phyloP scores from a whole-genome alignment of 2,888 invertebrate genomes.

The Rhagonycha fulva region DNA sequence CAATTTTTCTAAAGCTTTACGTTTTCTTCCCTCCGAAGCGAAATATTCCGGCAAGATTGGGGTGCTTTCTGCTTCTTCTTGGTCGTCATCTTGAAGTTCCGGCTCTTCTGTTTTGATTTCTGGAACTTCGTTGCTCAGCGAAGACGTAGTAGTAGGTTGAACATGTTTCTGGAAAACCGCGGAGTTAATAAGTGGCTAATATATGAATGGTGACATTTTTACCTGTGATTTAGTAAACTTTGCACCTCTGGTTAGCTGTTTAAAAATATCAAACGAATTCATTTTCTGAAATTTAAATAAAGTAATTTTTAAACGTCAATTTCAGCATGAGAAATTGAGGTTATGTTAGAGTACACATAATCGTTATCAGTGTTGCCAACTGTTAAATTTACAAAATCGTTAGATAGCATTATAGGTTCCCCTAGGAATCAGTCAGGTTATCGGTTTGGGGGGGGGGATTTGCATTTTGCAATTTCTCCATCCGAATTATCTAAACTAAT shows the following conservation, averaged over 20 bases:
- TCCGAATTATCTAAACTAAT: too few relatives aligned
- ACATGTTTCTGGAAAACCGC: neutral
- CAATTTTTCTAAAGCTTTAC: conserved; percentile 47
- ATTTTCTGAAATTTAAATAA: neutral
- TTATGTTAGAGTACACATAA: too few relatives aligned
- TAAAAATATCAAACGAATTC: neutral
- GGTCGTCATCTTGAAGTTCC: conserved; percentile 11
- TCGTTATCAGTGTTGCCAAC: too few relatives aligned
- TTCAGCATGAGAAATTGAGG: too few relatives aligned
- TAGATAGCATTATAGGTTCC: too few relatives aligned
- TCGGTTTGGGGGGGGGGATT: too few relatives aligned
- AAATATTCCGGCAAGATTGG: conserved; percentile 18
- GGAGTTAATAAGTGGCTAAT: neutral
- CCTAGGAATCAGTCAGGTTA: too few relatives aligned
- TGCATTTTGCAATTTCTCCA: too few relatives aligned
- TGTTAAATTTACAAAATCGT: too few relatives aligned
- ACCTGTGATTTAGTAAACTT: neutral
- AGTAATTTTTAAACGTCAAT: too few relatives aligned
- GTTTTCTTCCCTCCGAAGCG: conserved; percentile 20
- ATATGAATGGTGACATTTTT: neutral
- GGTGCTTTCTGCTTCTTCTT: conserved; percentile 11
- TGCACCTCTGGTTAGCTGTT: neutral
- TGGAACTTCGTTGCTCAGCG: neutral
- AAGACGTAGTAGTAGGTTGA: neutral
- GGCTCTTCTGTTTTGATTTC: neutral